Evolutionary conservation across 2,888 invertebrate species (phyloP).

Genomic region (Thalpophila matura): DNA sequence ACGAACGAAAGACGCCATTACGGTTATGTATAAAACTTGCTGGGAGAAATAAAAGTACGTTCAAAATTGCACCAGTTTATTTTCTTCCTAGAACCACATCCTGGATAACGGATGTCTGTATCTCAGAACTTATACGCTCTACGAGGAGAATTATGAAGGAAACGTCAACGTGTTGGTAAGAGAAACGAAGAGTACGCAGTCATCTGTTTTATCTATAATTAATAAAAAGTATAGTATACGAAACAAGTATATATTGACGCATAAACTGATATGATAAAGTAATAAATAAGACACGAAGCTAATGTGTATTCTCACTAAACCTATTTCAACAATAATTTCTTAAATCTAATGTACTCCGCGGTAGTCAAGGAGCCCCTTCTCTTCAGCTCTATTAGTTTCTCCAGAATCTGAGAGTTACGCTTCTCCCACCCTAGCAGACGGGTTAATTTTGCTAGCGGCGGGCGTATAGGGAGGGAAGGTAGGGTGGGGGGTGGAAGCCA

Average conservation of each 20-base stretch:
- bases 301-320: too few relatives aligned
- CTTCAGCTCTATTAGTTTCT: conserved; percentile 73
- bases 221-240: too few relatives aligned
- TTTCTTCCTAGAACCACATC: too few relatives aligned
- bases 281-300: too few relatives aligned
- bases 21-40: too few relatives aligned
- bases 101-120: too few relatives aligned
- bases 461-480: background rate
- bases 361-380: conserved; percentile 72
- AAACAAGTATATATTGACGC: too few relatives aligned
- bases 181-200: background rate
- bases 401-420: conserved; percentile 8
- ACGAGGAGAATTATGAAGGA: background rate
- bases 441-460: conserved; percentile 2
- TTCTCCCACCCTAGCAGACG: background rate
- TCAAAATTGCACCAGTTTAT: too few relatives aligned
- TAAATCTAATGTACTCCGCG: conserved; percentile 73
- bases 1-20: too few relatives aligned
- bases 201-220: background rate
- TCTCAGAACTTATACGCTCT: too few relatives aligned
- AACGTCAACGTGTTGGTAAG: background rate
- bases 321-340: conserved; percentile 64
- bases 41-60: too few relatives aligned
- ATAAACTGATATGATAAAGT: too few relatives aligned
- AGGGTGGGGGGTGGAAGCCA: background rate